Base-by-base conservation (phyloP, 2,888 invertebrate genomes). In the Glaucopsyche alexis region DNA sequence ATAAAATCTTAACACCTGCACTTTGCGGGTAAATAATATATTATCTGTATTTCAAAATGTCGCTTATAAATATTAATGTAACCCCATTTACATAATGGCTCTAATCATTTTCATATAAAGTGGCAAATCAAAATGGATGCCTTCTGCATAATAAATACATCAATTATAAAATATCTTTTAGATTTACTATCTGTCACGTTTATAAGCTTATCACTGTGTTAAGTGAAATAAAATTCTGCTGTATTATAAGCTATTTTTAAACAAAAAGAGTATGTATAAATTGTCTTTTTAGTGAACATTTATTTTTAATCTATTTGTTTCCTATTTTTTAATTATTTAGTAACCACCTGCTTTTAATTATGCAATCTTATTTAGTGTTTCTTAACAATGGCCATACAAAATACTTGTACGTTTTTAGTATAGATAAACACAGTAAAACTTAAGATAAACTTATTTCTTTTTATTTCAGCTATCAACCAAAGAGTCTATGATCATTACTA, bases 131-230 rank as follows among this genome's bases (percentile, higher is more conserved):
- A 67, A 42, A 11, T 42, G 67, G 42, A 16, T 16, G 67, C 42
- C 67, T 11, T 45, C 42, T 67, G 67, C 45, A 45, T 67, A 67
- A 67, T 47, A 67, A 67, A 67, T 67, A 67, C 42, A 67, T 67
- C 42, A 67, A 67, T 67, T 38, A 60, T 60, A 60, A 45, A 67
- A 67, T 19, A 45, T 67, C 11, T 60, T 14, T 29, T 6, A 60
- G 38, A 29, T 38, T 60, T 60, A 60, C 60, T 60, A 13, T 13
- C 14, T 60, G 60, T 60, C 60, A 60, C 60, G 60, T 60, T 60
- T 60, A 60, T 60, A 29, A 60, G 60, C 60, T 60, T 29, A 60
- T 60, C 60, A 60, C 13, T 60, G 60, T 29, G 60, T 60, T 60
- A 60, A 60, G 60, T 60, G 29, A 60, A 60, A 60, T 38, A 60